Percentiles rank a stretch among this genome's conserved stretches.
These are phyloP conservation scores for Eurystomus gularis DNA, from an alignment of 2,113 vertebrate species.

Conservation along the genomic window DNA sequence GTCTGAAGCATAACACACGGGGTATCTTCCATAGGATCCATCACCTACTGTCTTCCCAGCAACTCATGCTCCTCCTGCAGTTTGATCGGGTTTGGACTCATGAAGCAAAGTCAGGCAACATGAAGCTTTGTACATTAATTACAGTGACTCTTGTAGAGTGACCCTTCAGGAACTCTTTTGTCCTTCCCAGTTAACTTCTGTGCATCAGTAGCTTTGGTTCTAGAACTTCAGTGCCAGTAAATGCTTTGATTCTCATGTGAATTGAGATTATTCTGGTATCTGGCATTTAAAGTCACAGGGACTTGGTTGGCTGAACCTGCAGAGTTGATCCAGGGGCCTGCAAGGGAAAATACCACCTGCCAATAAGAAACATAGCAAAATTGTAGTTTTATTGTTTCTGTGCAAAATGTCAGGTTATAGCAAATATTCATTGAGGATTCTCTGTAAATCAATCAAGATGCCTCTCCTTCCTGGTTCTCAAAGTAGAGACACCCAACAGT, in stretches of 20 bases:
- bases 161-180: background rate
- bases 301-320: background rate
- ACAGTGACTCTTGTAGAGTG: background rate
- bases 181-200: background rate
- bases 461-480: background rate
- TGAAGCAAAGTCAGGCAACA: background rate
- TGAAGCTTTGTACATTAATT: background rate
- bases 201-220: background rate
- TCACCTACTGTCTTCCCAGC: background rate
- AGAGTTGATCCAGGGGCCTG: background rate
- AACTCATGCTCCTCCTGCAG: background rate
- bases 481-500: background rate
- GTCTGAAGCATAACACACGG: background rate
- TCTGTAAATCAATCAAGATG: background rate
- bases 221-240: background rate
- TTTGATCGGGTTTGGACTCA: background rate
- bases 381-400: background rate
- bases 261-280: background rate
- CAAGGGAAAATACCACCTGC: background rate
- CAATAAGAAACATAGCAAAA: background rate
- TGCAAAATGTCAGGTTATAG: background rate
- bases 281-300: background rate
- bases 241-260: background rate
- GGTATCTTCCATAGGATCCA: background rate
- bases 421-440: background rate